Base-by-base conservation (phyloP, 2,113 vertebrate genomes). In the Fukomys damarensis region DNA sequence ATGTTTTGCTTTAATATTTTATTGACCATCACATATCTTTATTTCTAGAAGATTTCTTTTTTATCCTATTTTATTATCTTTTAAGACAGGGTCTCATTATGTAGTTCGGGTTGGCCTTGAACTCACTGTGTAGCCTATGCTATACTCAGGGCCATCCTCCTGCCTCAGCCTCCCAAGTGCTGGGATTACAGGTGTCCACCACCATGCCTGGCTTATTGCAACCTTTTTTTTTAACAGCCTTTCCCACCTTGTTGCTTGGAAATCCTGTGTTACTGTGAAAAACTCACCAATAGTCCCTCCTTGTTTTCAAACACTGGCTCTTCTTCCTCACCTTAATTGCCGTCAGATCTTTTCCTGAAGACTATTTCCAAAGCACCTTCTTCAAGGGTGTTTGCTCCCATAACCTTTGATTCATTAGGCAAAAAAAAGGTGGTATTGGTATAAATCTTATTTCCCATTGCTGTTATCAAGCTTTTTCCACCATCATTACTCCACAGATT, bases 1-100 rank as follows among this genome's bases (percentile, higher is more conserved):
- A 68, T 91, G 2, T 76, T 97, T 96, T 82, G 89, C 26, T 89
- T 79, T 93, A 76, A 52, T 89, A 32, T 81, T 93, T 93, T 88
- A 85, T 85, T 92, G 46, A 49, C 35, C 7, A 61, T 72, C n/a
- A 70, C 86, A 58, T 96, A 76, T 41, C 89, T 92, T 77, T 54
- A 89, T 83, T 89, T 95, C 81, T 76, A 89, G 68, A 4, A 86
- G 54, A 1, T 72, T 94, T 52, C 43, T 92, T 30, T 32, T 92
- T 30, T 32, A 32, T 43, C 22, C 26, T 74, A 17, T 30, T 30
- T 16, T 46, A 43, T 30, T 77, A 14, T 43, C 28, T 49, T 49
- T 76, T 49, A 14, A 77, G 43, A 77, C 28, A 77, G 28, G 7
- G 43, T 76, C 74, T 77, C 43, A 17, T 3, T 77, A 7, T 76